Percentiles rank a stretch among this genome's conserved stretches.
Evolutionary conservation across 2,113 vertebrate species (phyloP).

Genomic region (Melospiza melodia): DNA sequence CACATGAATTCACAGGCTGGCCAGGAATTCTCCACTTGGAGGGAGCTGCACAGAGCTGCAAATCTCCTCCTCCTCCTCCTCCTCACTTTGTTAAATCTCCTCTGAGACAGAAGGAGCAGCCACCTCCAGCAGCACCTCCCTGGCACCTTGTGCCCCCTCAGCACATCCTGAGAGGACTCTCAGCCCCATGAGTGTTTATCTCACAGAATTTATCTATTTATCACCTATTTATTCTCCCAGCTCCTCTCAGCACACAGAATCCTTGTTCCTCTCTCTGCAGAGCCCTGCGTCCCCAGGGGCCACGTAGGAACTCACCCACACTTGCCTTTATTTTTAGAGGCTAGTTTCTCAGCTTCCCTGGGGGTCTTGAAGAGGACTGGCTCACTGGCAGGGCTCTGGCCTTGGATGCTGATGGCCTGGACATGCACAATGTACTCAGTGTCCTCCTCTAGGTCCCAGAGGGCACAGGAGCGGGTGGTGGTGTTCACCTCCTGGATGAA

Average conservation of each 20-base stretch:
- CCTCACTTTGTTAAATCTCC: neutral
- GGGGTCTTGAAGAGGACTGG: slow-evolving; percentile 91
- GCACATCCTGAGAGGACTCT: neutral
- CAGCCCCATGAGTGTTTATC: neutral
- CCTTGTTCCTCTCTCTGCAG: neutral
- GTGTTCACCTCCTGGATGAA: slow-evolving; percentile 99
- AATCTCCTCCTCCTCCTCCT: no score
- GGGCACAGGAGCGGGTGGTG: slow-evolving; percentile 91
- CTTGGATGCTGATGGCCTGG: slow-evolving; percentile 92
- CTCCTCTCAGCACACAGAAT: neutral
- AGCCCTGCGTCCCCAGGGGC: neutral
- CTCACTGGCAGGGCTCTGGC: slow-evolving; percentile 91
- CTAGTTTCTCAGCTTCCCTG: slow-evolving; percentile 91
- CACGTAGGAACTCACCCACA: neutral
- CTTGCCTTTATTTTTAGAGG: slow-evolving; percentile 91
- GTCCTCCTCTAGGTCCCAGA: slow-evolving; percentile 97
- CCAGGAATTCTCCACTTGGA: no score
- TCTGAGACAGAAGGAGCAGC: rapidly evolving
- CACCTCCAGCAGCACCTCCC: neutral
- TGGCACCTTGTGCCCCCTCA: neutral
- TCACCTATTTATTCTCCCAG: neutral
- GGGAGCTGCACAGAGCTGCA: no score
- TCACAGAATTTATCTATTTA: neutral
- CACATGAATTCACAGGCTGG: no score
- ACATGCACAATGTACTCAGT: slow-evolving; percentile 96